Conservation (phyloP, 2,888 invertebrate species). For the Conistra vaccinii region DNA sequence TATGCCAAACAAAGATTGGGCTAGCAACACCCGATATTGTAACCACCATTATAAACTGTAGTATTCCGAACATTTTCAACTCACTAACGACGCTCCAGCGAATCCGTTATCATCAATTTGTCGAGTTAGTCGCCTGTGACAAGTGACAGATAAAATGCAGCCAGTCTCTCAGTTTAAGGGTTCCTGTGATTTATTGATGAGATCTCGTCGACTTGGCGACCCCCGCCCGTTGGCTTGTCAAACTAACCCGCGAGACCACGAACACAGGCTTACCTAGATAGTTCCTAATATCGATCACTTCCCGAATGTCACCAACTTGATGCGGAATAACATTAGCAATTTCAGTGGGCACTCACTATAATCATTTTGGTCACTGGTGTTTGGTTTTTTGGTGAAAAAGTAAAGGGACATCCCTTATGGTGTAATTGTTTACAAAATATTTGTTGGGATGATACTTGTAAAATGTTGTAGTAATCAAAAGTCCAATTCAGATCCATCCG, state of each 20-base stretch:
- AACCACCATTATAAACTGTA: conserved; percentile 38
- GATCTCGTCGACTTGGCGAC: conserved; percentile 51
- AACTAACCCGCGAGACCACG: conserved; percentile 35
- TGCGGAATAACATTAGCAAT: conserved; percentile 55
- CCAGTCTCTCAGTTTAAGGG: conserved; percentile 67
- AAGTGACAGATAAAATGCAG: conserved; percentile 84
- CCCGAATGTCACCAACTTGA: conserved; percentile 29
- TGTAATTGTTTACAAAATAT: not conserved
- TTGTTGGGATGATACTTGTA: not conserved
- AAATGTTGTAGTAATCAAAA: not conserved
- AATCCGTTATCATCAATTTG: conserved; percentile 80
- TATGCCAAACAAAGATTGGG: not conserved
- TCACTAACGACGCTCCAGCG: conserved; percentile 63
- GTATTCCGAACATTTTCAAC: conserved; percentile 45
- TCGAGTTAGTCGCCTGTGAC: conserved; percentile 73
- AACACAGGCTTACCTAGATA: conserved; percentile 58
- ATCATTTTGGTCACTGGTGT: conserved; percentile 23
- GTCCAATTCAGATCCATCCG: not conserved
- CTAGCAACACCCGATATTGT: not conserved
- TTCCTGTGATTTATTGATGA: conserved; percentile 80
- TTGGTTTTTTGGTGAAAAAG: not conserved
- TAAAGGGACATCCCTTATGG: too few relatives aligned
- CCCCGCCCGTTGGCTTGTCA: conserved; percentile 49
- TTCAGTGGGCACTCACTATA: conserved; percentile 44
- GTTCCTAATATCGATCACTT: conserved; percentile 58